Evolutionary conservation across 37 sponge, comb jelly and placozoan species (phyloP).

Genomic region (Aplysina aerophoba): DNA sequence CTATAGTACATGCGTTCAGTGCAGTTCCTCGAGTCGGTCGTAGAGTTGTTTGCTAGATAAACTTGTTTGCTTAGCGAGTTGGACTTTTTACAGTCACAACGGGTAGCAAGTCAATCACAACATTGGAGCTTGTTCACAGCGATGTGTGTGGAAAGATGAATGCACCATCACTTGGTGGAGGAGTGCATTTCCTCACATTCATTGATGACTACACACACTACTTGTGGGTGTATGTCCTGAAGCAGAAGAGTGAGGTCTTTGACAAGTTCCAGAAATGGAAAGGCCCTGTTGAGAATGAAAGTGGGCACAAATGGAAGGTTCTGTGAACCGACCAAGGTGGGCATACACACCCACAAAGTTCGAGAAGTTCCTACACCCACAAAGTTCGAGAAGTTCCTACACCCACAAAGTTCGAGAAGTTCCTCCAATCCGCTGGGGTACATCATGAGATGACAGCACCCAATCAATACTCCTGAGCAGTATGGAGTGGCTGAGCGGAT

Average conservation of each 20-base stretch:
- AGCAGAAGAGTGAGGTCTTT: slow-evolving; percentile 59
- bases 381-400: too few species aligned
- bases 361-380: too few species aligned
- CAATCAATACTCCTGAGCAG: slow-evolving; percentile 73
- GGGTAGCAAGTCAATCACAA: slow-evolving; percentile 37
- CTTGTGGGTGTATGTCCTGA: slow-evolving; percentile 61
- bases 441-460: slow-evolving; percentile 63
- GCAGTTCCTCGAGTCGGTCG: too few species aligned
- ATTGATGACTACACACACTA: slow-evolving; percentile 49
- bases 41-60: too few species aligned
- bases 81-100: too few species aligned
- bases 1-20: too few species aligned
- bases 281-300: slow-evolving; percentile 51
- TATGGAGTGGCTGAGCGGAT: slow-evolving; percentile 72
- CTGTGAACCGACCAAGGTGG: slow-evolving; percentile 66
- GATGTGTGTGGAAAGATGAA: slow-evolving; percentile 60
- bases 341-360: slow-evolving; percentile 56
- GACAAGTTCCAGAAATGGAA: slow-evolving; percentile 67
- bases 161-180: slow-evolving; percentile 52
- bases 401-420: too few species aligned
- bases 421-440: slow-evolving; percentile 60
- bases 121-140: slow-evolving; percentile 52
- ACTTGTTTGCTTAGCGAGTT: too few species aligned
- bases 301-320: slow-evolving; percentile 53
- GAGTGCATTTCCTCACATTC: slow-evolving; percentile 52